Conservation (phyloP, 2,888 invertebrate genomes). For the Aplocera efformata region DNA sequence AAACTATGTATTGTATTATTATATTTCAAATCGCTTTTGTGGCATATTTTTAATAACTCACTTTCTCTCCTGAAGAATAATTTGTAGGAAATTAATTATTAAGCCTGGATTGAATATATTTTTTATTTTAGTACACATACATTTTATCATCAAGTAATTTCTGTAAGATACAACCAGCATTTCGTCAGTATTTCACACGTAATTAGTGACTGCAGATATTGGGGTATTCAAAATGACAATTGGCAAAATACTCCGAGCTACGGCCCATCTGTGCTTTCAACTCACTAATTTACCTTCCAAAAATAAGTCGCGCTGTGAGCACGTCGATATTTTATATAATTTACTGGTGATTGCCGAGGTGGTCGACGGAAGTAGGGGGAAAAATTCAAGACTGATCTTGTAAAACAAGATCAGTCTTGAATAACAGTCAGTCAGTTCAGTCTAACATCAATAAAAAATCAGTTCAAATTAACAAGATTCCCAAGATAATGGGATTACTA, state of each 20-base stretch:
- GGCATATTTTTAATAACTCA: no score
- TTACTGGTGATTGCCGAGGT: constrained; percentile 43
- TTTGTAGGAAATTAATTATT: no score
- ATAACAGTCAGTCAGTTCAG: no score
- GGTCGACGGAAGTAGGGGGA: constrained; percentile 14
- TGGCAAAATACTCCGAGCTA: constrained; percentile 20
- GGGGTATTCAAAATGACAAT: constrained; percentile 1
- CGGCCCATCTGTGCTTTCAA: constrained; percentile 30
- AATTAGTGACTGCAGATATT: constrained; percentile 4
- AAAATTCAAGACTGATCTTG: constrained; percentile 3
- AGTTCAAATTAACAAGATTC: no score
- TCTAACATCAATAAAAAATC: no score
- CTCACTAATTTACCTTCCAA: constrained; percentile 42
- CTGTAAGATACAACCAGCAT: constrained; percentile 7
- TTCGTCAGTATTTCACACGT: constrained; percentile 10
- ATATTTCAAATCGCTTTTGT: no score
- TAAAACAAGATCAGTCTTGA: no score
- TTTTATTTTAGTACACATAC: neutral
- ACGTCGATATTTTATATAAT: constrained; percentile 64
- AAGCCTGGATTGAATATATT: no score
- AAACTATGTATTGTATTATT: no score
- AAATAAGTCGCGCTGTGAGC: constrained; percentile 49
- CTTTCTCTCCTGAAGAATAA: no score
- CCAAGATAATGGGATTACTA: no score
- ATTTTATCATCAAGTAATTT: constrained; percentile 12